A percentile compares a stretch with the other conserved stretches of the same genome.
These are phyloP conservation scores for Lamprotornis superbus DNA, from an alignment of 2,113 vertebrate genomes.

Conservation along the genomic window DNA sequence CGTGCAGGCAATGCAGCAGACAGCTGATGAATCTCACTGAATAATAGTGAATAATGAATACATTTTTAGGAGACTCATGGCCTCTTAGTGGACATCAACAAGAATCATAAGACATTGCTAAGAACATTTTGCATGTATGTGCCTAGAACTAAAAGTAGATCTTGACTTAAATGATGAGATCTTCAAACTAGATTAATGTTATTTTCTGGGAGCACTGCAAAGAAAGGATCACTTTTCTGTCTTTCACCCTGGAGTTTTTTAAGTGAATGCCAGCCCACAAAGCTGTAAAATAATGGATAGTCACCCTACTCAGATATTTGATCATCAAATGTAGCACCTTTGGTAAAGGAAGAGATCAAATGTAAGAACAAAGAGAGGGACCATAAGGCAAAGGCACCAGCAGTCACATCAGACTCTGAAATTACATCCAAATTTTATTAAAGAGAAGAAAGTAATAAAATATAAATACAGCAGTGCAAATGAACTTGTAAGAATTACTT, in stretches of 20 bases:
- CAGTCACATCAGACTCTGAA: not conserved
- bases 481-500: not conserved
- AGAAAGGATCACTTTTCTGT: not conserved
- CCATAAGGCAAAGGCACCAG: not conserved
- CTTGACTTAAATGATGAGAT: slow-evolving; percentile 29
- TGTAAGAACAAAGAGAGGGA: not conserved
- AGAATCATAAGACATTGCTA: not conserved
- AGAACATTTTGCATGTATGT: not conserved
- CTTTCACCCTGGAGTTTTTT: not conserved
- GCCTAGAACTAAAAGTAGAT: slow-evolving; percentile 11
- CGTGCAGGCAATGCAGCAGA: rapidly evolving
- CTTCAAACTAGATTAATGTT: slow-evolving; percentile 28
- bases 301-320: not conserved
- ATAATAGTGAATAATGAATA: not conserved
- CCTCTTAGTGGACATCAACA: not conserved
- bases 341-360: not conserved
- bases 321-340: not conserved
- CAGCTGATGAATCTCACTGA: not conserved
- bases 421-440: not conserved
- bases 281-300: not conserved
- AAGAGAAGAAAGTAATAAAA: not conserved
- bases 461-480: not conserved
- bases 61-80: not conserved
- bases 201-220: not conserved
- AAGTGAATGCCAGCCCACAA: not conserved